A percentile compares a stretch with the other conserved stretches of the same genome.
These are phyloP conservation scores for Zophobas atratus DNA, from an alignment of 1,140 invertebrate genomes.

Conservation along the genomic window DNA sequence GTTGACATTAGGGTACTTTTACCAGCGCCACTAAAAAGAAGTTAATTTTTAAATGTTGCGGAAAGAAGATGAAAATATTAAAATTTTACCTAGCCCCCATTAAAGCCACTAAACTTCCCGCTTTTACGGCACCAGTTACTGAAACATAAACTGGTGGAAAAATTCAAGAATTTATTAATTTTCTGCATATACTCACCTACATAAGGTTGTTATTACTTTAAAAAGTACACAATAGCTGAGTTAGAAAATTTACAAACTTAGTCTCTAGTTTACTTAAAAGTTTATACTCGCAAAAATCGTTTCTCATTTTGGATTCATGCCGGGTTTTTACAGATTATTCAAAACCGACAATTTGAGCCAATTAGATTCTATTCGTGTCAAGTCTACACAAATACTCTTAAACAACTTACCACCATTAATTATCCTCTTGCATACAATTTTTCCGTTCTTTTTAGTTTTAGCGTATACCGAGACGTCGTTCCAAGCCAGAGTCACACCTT, in stretches of 20 bases:
- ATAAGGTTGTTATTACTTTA: too few relatives aligned
- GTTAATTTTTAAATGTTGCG: constrained; percentile 35
- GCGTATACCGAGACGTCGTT: constrained; percentile 81
- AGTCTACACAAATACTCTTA: not conserved
- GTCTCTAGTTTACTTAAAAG: too few relatives aligned
- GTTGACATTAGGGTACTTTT: constrained; percentile 96
- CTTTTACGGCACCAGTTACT: constrained; percentile 83
- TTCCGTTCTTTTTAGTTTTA: constrained; percentile 72
- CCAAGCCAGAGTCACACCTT: constrained; percentile 81
- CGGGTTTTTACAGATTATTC: too few relatives aligned
- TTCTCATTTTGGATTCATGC: too few relatives aligned
- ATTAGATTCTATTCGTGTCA: too few relatives aligned
- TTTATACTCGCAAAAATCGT: too few relatives aligned
- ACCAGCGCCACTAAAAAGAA: constrained; percentile 85
- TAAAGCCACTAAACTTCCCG: constrained; percentile 89
- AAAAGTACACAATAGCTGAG: too few relatives aligned
- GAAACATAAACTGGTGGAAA: constrained; percentile 50
- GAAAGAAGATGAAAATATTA: constrained; percentile 35
- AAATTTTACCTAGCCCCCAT: constrained; percentile 87
- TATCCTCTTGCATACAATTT: constrained; percentile 74
- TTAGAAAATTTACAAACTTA: too few relatives aligned
- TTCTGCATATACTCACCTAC: constrained; percentile 34
- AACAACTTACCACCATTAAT: constrained; percentile 77
- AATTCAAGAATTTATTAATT: constrained; percentile 49
- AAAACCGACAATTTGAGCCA: too few relatives aligned